Evolutionary conservation across 1,140 invertebrate genomes (phyloP), one percentile per base, ranked within the genome.

Genomic region (Archivesica marissinica): DNA sequence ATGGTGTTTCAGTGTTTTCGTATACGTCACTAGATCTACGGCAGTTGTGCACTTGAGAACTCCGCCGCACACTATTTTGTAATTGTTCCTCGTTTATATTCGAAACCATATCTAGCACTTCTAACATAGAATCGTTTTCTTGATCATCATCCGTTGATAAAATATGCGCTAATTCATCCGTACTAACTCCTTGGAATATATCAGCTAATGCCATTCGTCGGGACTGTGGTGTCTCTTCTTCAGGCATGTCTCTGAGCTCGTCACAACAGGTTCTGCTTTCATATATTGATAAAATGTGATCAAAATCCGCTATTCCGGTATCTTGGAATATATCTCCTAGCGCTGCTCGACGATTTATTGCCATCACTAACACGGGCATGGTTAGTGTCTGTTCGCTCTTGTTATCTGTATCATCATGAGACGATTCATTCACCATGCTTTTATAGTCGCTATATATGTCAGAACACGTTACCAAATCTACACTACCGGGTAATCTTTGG

Each of bases 241-340:
- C 59, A 13, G 30, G 30, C 23, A 17, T 35, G 38, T 64, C 23
- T 35, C 30, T 33, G 20, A 15, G 2, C 15, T 1, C n/a, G 0
- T 35, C 59, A 17, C 13, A 35, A 64, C 38, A 35, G 20, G 30
- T 64, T 35, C 59, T 64, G 30, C 38, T 64, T 11, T 64, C 59
- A 25, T 35, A 64, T 25, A 33, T 20, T 3, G 59, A 64, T 35
- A 35, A 28, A 3, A 72, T 7, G 33, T 47, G 50, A 9, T 72
- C 68, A 0, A 72, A 15, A 4, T 72, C 68, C 33, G 50, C 68
- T 11, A 3, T n/a, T 38, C 50, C 15, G 0, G 41, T 44, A 23
- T 44, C 68, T 30, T 72, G n/a, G 35, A 72, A 72, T 15, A 72
- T 72, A 47, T 72, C 20, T 33, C 68, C 68, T 4, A 72, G 38